Percentiles rank a stretch among this genome's conserved stretches.
phyloP scores from a whole-genome alignment of 2,888 invertebrate species.

The Chymomyza amoena region DNA sequence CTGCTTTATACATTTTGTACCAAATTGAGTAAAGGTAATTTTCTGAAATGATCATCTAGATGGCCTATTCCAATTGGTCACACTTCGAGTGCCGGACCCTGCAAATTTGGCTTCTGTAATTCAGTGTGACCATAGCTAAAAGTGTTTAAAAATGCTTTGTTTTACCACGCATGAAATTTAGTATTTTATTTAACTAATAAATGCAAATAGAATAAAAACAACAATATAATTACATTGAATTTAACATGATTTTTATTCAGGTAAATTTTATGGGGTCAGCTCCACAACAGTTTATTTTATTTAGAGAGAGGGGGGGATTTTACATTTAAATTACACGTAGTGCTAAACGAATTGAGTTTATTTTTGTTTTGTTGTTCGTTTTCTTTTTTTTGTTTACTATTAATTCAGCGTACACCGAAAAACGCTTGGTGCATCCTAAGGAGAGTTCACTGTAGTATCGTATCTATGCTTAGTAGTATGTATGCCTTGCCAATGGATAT shows the following conservation, averaged over 20 bases:
- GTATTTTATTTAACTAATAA: background rate
- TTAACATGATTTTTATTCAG: slow-evolving; percentile 62
- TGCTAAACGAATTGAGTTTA: slow-evolving; percentile 59
- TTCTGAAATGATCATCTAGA: too few species aligned
- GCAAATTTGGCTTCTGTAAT: background rate
- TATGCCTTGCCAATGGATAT: slow-evolving; percentile 63
- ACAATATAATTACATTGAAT: slow-evolving; percentile 57
- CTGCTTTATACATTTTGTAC: too few species aligned
- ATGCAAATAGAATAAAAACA: slow-evolving; percentile 1
- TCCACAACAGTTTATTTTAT: background rate
- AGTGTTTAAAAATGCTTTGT: background rate
- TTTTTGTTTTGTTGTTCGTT: background rate
- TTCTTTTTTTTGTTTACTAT: background rate
- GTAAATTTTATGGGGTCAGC: slow-evolving; percentile 54
- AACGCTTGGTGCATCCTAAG: background rate
- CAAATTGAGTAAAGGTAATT: too few species aligned
- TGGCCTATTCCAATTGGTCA: too few species aligned
- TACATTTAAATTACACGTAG: slow-evolving; percentile 63
- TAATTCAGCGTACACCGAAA: background rate
- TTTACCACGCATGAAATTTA: background rate
- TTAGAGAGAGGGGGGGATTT: slow-evolving; percentile 22
- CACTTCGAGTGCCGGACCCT: too few species aligned
- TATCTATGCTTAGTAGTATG: slow-evolving; percentile 47
- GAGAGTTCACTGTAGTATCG: background rate
- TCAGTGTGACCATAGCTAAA: background rate